Percentiles rank a stretch among this genome's conserved stretches.
Evolutionary conservation across 2,797 vertebrate species (phyloP).

Genomic region (Myotis pilosus): DNA sequence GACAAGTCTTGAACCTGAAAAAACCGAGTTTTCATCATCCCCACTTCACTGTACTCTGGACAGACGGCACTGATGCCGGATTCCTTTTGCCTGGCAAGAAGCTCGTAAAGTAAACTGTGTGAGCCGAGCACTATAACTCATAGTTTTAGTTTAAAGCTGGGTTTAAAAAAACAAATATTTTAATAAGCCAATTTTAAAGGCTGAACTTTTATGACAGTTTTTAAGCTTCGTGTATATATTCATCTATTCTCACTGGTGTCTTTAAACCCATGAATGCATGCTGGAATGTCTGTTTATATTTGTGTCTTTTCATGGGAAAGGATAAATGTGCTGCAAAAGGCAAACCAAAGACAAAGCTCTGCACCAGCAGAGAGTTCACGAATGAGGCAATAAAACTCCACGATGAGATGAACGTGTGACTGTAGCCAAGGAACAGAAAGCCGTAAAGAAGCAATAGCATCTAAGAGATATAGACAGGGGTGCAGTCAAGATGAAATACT

Average conservation of each 20-base stretch:
- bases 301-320: constrained; percentile 78
- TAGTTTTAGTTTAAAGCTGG: constrained; percentile 52
- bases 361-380: constrained; percentile 18
- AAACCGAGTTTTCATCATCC: fast-evolving
- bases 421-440: not conserved
- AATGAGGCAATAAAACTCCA: constrained; percentile 8
- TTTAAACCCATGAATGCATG: constrained; percentile 73
- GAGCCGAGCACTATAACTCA: not conserved
- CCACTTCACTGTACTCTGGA: not conserved
- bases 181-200: constrained; percentile 80
- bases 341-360: constrained; percentile 37
- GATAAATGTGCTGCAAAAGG: constrained; percentile 64
- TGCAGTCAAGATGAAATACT: not conserved
- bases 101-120: constrained; percentile 8
- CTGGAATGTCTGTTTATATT: constrained; percentile 79
- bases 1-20: not conserved
- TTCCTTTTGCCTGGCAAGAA: constrained; percentile 47
- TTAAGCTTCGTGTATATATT: constrained; percentile 78
- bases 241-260: constrained; percentile 64
- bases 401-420: not conserved
- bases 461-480: not conserved
- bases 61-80: not conserved
- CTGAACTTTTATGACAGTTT: constrained; percentile 57
- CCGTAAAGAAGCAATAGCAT: not conserved
- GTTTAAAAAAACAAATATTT: constrained; percentile 77